Evolutionary conservation across 2,797 vertebrate genomes (phyloP).

Genomic region (Gephyroberyx darwinii): DNA sequence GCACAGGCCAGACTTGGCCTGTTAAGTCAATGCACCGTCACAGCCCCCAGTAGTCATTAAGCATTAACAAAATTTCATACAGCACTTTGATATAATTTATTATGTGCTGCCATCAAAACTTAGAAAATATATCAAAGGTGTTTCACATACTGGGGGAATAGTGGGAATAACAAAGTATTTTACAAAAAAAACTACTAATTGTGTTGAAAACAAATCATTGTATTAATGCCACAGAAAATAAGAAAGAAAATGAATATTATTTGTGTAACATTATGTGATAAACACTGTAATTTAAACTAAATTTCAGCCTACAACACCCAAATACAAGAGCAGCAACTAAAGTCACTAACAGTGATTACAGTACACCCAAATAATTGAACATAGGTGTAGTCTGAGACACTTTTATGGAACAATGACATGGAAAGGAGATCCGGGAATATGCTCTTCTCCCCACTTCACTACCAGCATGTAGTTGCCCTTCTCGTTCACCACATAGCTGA

Average conservation of each 20-base stretch:
- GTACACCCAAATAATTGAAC: not conserved
- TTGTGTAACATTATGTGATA: not conserved
- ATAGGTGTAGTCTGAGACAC: not conserved
- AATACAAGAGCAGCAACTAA: constrained; percentile 1
- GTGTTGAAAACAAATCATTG: too few species aligned
- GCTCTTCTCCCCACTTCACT: constrained; percentile 82
- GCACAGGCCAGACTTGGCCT: constrained; percentile 17
- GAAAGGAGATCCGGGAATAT: constrained; percentile 81
- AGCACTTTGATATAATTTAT: not conserved
- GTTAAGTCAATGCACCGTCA: not conserved
- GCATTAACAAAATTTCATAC: not conserved
- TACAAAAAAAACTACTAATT: not conserved
- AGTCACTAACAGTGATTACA: constrained; percentile 4
- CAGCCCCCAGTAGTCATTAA: not conserved
- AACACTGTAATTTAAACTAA: not conserved
- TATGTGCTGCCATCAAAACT: not conserved
- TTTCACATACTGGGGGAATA: not conserved
- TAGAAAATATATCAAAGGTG: not conserved
- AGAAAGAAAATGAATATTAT: not conserved
- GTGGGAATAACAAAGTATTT: not conserved
- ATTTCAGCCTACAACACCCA: not conserved
- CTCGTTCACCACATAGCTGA: constrained; percentile 81
- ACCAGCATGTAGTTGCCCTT: constrained; percentile 80
- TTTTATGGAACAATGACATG: constrained; percentile 75
- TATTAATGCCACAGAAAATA: not conserved